These are phyloP conservation scores for Sphaerophoria rueppellii DNA, from an alignment of 2,888 invertebrate species.

Conservation along the genomic window DNA sequence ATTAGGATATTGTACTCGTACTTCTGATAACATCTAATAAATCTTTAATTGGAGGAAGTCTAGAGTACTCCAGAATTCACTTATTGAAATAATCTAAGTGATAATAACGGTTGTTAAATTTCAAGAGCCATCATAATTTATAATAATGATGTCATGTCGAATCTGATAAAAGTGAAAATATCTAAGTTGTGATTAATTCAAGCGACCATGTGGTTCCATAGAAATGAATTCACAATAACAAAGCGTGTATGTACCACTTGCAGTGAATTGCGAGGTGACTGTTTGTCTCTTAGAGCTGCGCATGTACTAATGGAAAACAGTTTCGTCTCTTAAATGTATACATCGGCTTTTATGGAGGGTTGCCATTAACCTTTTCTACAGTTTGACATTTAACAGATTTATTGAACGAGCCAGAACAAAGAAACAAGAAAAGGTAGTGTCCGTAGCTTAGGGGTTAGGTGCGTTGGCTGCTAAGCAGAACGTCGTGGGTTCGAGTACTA, in stretches of 20 bases:
- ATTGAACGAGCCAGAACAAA: too few species aligned
- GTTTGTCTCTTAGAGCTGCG: constrained; percentile 23
- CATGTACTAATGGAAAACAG: constrained; percentile 34
- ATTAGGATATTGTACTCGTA: neutral
- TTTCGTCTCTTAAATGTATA: neutral
- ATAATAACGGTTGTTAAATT: constrained; percentile 4
- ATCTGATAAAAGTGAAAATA: constrained; percentile 12
- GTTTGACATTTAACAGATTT: too few species aligned
- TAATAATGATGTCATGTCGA: constrained; percentile 15
- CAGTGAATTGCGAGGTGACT: neutral
- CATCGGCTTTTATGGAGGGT: too few species aligned
- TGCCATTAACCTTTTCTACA: too few species aligned
- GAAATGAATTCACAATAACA: constrained; percentile 13
- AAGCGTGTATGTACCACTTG: neutral
- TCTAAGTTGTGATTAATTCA: constrained; percentile 33
- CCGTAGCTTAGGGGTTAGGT: too few species aligned
- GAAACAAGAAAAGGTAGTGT: too few species aligned
- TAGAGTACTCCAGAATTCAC: constrained; percentile 11
- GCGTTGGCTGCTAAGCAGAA: too few species aligned
- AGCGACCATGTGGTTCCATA: constrained; percentile 42
- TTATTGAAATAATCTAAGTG: constrained; percentile 10
- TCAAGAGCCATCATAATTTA: constrained; percentile 8
- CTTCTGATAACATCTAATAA: constrained; percentile 13
- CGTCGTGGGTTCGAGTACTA: too few species aligned
- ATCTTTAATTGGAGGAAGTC: constrained; percentile 11